Evolutionary conservation across 2,113 vertebrate species (phyloP).

Genomic region (Talpa occidentalis): DNA sequence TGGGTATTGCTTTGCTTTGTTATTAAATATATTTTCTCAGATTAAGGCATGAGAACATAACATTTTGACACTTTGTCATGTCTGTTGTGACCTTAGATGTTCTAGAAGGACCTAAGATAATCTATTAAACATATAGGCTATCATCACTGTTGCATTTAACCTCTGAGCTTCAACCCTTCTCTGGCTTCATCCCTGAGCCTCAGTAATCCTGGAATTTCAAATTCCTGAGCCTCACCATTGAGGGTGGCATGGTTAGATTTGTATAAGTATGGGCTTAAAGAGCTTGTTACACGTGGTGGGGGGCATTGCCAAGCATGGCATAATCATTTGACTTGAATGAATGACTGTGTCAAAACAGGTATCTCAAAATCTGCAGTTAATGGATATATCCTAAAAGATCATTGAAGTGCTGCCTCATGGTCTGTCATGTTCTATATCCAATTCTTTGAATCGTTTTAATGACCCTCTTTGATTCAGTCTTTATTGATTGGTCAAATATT

Average conservation of each 20-base stretch:
- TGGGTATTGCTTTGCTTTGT: conserved; percentile 18
- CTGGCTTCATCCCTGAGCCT: not conserved
- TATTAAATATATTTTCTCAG: conserved; percentile 68
- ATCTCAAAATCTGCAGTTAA: not conserved
- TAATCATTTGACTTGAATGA: not conserved
- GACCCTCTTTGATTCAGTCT: not conserved
- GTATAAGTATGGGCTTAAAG: not conserved
- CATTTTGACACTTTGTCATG: conserved; percentile 50
- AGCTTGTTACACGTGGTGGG: not conserved
- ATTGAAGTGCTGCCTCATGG: not conserved
- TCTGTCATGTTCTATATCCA: not conserved
- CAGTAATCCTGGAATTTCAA: not conserved
- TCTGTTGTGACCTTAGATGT: conserved; percentile 48
- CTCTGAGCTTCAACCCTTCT: not conserved
- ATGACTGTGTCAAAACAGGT: not conserved
- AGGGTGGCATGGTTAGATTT: not conserved
- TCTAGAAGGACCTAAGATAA: conserved; percentile 44
- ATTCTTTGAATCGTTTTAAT: not conserved
- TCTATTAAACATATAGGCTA: not conserved
- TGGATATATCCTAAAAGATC: not conserved
- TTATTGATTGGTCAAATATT: not conserved
- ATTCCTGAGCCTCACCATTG: not conserved
- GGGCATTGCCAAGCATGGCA: no score
- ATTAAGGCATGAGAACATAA: conserved; percentile 38
- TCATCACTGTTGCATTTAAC: not conserved